phyloP scores from a whole-genome alignment of 2,888 invertebrate species.

The Ethmia dodecea region DNA sequence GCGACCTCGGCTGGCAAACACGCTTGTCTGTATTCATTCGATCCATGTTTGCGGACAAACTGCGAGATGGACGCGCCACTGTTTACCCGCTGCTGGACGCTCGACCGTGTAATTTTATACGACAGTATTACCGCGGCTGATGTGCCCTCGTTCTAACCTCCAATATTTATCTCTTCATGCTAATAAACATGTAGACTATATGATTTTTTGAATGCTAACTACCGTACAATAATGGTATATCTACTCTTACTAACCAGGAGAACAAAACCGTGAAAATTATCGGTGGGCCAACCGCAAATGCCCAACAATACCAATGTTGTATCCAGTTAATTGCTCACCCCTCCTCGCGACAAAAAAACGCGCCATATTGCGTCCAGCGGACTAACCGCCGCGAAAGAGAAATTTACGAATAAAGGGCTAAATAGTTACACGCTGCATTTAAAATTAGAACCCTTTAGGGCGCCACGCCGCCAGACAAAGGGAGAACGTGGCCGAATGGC shows the following conservation, averaged over 20 bases:
- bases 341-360: conserved; percentile 53
- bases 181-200: no score
- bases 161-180: no score
- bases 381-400: conserved; percentile 74
- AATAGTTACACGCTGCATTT: conserved; percentile 76
- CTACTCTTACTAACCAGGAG: no score
- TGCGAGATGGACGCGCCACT: conserved; percentile 61
- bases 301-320: conserved; percentile 54
- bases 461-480: conserved; percentile 76
- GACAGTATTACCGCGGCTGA: conserved; percentile 26
- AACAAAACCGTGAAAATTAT: conserved; percentile 33
- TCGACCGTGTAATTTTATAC: conserved; percentile 53
- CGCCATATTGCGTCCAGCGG: conserved; percentile 74
- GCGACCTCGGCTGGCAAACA: conserved; percentile 61
- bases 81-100: conserved; percentile 46
- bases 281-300: conserved; percentile 58
- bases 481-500: conserved; percentile 72
- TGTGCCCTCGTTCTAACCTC: no score
- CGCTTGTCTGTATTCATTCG: conserved; percentile 70
- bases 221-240: no score
- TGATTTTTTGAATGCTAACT: no score
- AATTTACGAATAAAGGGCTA: conserved; percentile 68
- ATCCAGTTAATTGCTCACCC: conserved; percentile 69
- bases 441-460: conserved; percentile 77
- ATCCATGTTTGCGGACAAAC: conserved; percentile 69